Evolutionary conservation across 2,888 invertebrate genomes (phyloP), one percentile per base, ranked within the genome.

Genomic region (Calameuta filiformis): DNA sequence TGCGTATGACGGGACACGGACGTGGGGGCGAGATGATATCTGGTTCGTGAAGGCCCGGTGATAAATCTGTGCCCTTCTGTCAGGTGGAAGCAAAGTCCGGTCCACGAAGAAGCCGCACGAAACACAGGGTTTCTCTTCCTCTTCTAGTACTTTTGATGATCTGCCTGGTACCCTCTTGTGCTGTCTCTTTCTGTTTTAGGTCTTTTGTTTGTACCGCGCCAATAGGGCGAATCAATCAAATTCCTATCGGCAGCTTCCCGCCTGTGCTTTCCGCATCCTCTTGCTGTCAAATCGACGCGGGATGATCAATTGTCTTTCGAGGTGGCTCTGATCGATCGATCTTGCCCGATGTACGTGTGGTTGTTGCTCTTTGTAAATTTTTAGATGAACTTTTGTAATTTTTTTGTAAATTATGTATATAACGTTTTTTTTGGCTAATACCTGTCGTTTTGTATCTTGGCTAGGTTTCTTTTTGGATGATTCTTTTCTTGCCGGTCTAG

Each of bases 21-120:
- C 79, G 76, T 71, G 76, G 79, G 84, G 89, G 87, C 86, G 88
- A 89, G 91, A 90, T 90, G 89, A 91, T 91, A 91, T 91, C 91
- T 90, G 84, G 86, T 85, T 84, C 87, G 83, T 82, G 86, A 83
- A 86, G 87, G 85, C 84, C 85, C 84, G 85, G 88, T 90, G 91
- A 90, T 91, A 91, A 91, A 91, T 91, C 89, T 87, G 87, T 86
- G 86, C 79, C 78, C 84, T 84, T 83, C 83, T 87, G 89, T 89
- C 89, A 87, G 88, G 85, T 87, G 86, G 85, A 56, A 83, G 76
- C 77, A 77, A 34, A 75, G 76, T 73, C 79, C 79, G 40, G 76
- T 69, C 37, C 69, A 69, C 73, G 68, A 68, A 75, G 69, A 73
- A 75, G 75, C 56, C 34, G 75, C 35, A 30, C 68, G 73, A 71